Percentiles rank a stretch among this genome's conserved stretches.
Evolutionary conservation across 2,888 invertebrate genomes (phyloP).

Genomic region (Oegoconia quadripuncta): DNA sequence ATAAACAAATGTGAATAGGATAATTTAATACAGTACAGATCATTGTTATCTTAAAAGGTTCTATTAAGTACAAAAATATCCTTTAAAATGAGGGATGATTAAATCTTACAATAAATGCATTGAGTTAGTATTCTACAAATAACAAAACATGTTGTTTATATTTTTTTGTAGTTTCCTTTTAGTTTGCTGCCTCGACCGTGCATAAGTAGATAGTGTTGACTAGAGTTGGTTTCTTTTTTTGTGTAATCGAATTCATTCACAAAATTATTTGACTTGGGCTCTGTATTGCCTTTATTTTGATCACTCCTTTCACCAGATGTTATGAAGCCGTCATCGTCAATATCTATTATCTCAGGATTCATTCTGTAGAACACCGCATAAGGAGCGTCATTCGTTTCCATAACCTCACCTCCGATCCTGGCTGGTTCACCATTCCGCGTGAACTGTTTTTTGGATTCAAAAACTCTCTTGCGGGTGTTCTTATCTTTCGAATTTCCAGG

Average conservation of each 20-base stretch:
- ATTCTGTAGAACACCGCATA: constrained; percentile 55
- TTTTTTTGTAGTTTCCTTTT: not conserved
- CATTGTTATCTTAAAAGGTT: too few species aligned
- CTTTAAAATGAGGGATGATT: too few species aligned
- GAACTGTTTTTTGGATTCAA: constrained; percentile 7
- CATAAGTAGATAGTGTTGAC: not conserved
- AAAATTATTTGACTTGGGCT: constrained; percentile 7
- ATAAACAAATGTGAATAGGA: too few species aligned
- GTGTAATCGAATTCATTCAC: constrained; percentile 4
- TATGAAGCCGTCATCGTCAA: constrained; percentile 26
- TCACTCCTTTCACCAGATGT: too few species aligned
- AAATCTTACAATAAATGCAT: too few species aligned
- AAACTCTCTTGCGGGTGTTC: not conserved
- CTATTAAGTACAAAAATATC: too few species aligned
- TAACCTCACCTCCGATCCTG: constrained; percentile 31
- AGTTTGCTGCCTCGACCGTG: not conserved
- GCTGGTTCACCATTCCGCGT: constrained; percentile 9
- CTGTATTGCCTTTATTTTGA: too few species aligned
- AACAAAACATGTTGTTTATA: not conserved
- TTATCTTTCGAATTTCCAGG: not conserved
- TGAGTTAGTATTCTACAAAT: too few species aligned
- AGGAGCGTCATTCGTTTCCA: constrained; percentile 30
- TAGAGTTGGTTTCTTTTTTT: not conserved
- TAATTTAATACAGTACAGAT: too few species aligned
- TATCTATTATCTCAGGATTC: constrained; percentile 37